Percentiles rank a stretch among this genome's conserved stretches.
Conservation (phyloP, 1,140 invertebrate genomes). For the Cyclargus thomasi region DNA sequence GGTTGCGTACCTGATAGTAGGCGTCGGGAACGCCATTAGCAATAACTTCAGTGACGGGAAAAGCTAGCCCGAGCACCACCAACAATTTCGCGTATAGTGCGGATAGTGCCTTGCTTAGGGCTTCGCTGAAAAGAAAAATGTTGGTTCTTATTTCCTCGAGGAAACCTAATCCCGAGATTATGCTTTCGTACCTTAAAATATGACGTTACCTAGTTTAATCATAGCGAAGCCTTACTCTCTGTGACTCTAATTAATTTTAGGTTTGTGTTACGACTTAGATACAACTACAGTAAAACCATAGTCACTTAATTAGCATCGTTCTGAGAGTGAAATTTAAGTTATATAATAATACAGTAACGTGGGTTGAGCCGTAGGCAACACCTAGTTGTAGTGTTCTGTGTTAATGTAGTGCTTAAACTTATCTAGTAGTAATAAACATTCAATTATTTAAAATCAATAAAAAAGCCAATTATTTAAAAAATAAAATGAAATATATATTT, state of each 20-base stretch:
- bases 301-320: slow-evolving; percentile 5
- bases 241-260: neutral
- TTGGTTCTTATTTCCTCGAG: neutral
- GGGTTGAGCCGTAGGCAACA: no score
- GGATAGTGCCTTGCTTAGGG: slow-evolving; percentile 78
- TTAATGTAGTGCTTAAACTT: no score
- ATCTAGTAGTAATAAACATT: no score
- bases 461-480: no score
- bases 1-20: slow-evolving; percentile 77
- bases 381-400: no score
- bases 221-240: neutral
- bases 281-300: neutral
- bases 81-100: slow-evolving; percentile 87
- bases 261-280: neutral
- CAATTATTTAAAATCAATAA: no score
- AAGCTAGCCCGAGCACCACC: slow-evolving; percentile 85
- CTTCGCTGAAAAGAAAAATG: slow-evolving; percentile 62
- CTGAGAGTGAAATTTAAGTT: no score
- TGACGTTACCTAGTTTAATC: neutral
- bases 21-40: slow-evolving; percentile 79
- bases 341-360: no score
- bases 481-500: no score
- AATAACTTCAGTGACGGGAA: slow-evolving; percentile 82
- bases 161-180: slow-evolving; percentile 1
- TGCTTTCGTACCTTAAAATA: neutral